phyloP scores from a whole-genome alignment of 2,797 vertebrate genomes.

The Malacoctenus gilli region DNA sequence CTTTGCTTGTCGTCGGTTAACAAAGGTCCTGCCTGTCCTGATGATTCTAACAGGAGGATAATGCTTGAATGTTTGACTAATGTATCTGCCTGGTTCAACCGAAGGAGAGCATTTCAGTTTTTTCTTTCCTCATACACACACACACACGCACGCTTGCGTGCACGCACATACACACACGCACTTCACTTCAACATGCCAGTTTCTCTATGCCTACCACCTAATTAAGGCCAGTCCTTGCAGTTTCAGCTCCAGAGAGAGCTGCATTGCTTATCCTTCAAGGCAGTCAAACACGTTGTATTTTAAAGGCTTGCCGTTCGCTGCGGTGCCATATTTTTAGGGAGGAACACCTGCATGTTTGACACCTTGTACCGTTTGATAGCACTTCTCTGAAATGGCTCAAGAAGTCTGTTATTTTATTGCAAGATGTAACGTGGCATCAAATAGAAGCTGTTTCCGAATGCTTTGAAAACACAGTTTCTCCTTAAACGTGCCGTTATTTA shows the following conservation, averaged over 20 bases:
- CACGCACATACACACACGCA: constrained; percentile 18
- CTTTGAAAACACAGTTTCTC: constrained; percentile 28
- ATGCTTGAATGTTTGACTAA: constrained; percentile 71
- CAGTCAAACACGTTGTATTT: constrained; percentile 69
- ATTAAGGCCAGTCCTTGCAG: constrained; percentile 79
- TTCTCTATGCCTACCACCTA: constrained; percentile 75
- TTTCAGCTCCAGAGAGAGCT: constrained; percentile 71
- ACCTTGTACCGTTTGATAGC: constrained; percentile 64
- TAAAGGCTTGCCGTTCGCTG: constrained; percentile 68
- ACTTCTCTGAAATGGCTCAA: constrained; percentile 58
- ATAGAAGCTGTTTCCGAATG: constrained; percentile 39
- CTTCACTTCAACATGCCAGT: constrained; percentile 66
- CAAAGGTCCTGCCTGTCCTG: constrained; percentile 55
- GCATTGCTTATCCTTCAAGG: constrained; percentile 70
- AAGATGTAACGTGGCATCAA: constrained; percentile 61
- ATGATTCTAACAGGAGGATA: constrained; percentile 59
- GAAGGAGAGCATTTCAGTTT: constrained; percentile 65
- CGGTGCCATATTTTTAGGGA: constrained; percentile 64
- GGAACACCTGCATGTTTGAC: constrained; percentile 72
- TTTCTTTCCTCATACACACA: constrained; percentile 38
- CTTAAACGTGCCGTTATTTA: constrained; percentile 28
- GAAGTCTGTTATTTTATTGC: constrained; percentile 46
- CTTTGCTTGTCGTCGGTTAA: constrained; percentile 54
- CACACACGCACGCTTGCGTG: constrained; percentile 3
- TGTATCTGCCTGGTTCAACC: constrained; percentile 66